A percentile compares a stretch with the other conserved stretches of the same genome.
These are phyloP conservation scores for Meloidogyne exigua DNA, from an alignment of 1,140 invertebrate species.

Conservation along the genomic window DNA sequence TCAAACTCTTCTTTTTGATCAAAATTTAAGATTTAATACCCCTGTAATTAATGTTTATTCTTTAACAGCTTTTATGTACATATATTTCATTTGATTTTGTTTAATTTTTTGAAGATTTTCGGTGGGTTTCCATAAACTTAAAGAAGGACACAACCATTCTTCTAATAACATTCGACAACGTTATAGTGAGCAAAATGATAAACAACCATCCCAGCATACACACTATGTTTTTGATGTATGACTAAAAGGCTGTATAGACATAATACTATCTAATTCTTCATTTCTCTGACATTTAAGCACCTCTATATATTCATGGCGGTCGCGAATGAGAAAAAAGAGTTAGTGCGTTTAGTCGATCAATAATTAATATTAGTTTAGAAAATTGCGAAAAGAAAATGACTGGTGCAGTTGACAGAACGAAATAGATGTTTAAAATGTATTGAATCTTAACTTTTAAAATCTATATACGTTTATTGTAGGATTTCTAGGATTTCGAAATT, in stretches of 20 bases:
- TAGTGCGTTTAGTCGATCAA: neutral
- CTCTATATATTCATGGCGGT: neutral
- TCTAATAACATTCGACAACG: neutral
- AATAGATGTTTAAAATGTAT: no score
- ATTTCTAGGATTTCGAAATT: no score
- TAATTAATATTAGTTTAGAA: neutral
- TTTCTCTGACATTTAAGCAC: neutral
- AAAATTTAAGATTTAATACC: neutral
- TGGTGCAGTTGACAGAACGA: no score
- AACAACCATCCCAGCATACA: neutral
- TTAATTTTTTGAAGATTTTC: constrained; percentile 1
- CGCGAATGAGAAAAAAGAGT: neutral
- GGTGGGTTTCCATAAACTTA: neutral
- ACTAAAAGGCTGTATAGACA: neutral
- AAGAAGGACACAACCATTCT: neutral
- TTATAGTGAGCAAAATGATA: neutral
- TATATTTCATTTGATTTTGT: neutral
- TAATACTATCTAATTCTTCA: neutral
- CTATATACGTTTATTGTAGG: no score
- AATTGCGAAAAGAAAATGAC: no score
- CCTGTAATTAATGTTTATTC: neutral
- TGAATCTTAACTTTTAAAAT: no score
- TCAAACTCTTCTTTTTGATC: neutral
- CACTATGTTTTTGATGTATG: neutral
- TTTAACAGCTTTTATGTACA: neutral